Evolutionary conservation across 2,888 invertebrate genomes (phyloP), one percentile per base, ranked within the genome.

Genomic region (Philereme vetulata): DNA sequence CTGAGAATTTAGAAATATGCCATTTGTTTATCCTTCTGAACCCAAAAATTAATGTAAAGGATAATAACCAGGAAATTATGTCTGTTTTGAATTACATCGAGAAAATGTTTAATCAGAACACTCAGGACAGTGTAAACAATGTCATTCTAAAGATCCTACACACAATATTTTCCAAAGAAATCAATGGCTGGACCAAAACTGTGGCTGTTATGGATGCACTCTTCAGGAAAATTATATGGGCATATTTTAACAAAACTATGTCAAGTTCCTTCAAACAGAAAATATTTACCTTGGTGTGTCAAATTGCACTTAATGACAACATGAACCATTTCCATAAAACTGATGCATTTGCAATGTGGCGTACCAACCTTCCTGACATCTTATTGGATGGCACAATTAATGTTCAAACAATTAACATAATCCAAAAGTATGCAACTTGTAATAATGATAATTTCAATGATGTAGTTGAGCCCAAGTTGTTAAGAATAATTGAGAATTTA

Each of bases 371-470:
- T 64, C 94, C 95, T 0, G 88, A 93, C 63, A 87, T 94, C 60
- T 81, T 95, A 50, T 83, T 93, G 60, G 82, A 89, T n/a, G 75
- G 86, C 44, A 85, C 78, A 51, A 69, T 95, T 5, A 90, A 90
- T 43, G 77, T 86, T 44, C 84, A 93, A 68, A 93, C 93, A 4
- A 76, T 95, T n/a, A 75, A 93, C 56, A 93, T 93, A 5, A 84
- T 95, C 63, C 91, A 93, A 10, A 88, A 91, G 64, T 92, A 95
- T 76, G 93, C 94, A 21, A 92, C 93, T 51, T 91, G 92, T 54
- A 92, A 90, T 65, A 94, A 93, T 72, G 62, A 57, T 10, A 78
- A 82, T 8, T 94, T 95, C 64, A 88, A 94, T 67, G 65, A 77
- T 5, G 85, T 93, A 0, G 74, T 95, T 1, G 83, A 85, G 45